A percentile compares a stretch with the other conserved stretches of the same genome.
phyloP scores from a whole-genome alignment of 1,140 invertebrate genomes.

The Lepidurus arcticus region DNA sequence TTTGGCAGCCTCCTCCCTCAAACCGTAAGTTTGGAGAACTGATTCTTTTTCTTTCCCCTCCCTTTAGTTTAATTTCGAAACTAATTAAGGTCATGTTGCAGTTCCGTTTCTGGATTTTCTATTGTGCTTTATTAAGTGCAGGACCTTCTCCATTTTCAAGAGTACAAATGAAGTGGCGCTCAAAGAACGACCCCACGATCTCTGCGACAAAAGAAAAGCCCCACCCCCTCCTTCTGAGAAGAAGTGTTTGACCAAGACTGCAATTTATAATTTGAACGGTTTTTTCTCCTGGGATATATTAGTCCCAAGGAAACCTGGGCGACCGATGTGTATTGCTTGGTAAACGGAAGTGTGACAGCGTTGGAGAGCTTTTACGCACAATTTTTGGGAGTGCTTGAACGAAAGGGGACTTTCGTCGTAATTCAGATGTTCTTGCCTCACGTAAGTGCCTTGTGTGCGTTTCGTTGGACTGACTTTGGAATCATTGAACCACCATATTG shows the following conservation, averaged over 20 bases:
- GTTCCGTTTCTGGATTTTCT: constrained; percentile 4
- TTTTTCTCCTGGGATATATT: not conserved
- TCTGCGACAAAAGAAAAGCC: not conserved
- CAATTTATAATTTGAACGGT: not conserved
- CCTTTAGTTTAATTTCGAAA: not conserved
- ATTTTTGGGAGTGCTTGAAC: not conserved
- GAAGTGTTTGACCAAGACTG: not conserved
- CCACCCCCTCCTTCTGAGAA: not conserved
- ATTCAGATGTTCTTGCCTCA: constrained; percentile 14
- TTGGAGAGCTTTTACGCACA: not conserved
- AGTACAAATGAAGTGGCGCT: constrained; percentile 21
- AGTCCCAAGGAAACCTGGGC: too few relatives aligned
- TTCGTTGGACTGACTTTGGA: not conserved
- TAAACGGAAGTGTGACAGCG: not conserved
- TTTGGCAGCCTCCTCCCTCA: not conserved
- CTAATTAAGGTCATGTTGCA: not conserved
- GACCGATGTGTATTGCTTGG: not conserved
- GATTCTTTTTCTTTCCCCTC: not conserved
- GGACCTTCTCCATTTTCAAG: constrained; percentile 19
- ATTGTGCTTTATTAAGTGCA: constrained; percentile 19
- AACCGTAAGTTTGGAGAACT: not conserved
- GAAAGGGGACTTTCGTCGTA: not conserved
- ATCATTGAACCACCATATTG: not conserved
- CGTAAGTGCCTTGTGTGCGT: constrained; percentile 4
- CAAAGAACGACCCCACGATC: constrained; percentile 20